Base-by-base conservation (phyloP, 1,140 invertebrate genomes). In the Microplitis demolitor region DNA sequence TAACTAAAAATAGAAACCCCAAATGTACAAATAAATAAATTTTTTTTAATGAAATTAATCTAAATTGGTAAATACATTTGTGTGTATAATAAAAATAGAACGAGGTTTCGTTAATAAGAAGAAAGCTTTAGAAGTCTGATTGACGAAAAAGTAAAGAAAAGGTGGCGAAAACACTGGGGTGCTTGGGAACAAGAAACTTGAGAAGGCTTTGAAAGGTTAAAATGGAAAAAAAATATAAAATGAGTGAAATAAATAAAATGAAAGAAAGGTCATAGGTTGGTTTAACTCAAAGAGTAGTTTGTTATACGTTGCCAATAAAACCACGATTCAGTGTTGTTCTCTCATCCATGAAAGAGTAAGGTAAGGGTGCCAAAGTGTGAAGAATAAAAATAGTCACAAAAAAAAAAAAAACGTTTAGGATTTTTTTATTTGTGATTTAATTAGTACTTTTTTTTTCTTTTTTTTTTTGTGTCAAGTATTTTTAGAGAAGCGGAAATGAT, bases 231-330 rank as follows among this genome's bases (percentile, higher is more conserved):
- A 34, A 6, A 14, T 1, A 45, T 9, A n/a, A 51, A 8, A n/a
- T n/a, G n/a, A 13, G 34, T 13, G 33, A 64, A 33, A 31, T 24
- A 33, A 61, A 35, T 33, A 13, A 13, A 31, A 33, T 33, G 60
- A 35, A 13, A 61, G 60, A 61, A 33, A 61, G 33, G 13, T 61
- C 33, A 45, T 5, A 45, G 39, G 39, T 45, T 45, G 37, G 33
- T 35, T 61, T 39, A 64, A n/a, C 37, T 62, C 60, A 39, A 45
- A 64, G 62, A 37, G 62, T 35, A 39, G 16, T 64, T 39, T 39
- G 58, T 6, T 61, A 24, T 34, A 45, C 13, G 8, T 13, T 39
- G 16, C 34, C 62, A 64, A 64, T 39, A 64, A 35, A 35, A 64
- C 37, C 37, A 39, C 62, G 8, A 14, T 64, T 39, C 4, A 24